Conservation (phyloP, 2,888 invertebrate genomes). For the Drosophila diplacantha region DNA sequence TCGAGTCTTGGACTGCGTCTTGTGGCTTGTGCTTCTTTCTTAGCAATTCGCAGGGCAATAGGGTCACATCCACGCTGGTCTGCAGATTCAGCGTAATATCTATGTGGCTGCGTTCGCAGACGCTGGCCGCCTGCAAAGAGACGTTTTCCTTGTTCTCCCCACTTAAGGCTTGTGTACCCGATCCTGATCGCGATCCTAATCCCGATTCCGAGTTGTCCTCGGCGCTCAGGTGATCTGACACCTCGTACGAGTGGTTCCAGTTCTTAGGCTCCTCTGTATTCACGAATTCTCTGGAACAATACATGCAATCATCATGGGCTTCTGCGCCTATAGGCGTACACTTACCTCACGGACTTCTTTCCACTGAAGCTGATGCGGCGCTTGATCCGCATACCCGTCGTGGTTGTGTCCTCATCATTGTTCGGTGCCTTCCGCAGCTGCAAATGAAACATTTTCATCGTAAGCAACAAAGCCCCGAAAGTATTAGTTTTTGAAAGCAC, state of each 20-base stretch:
- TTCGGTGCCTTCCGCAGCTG: slow-evolving; percentile 40
- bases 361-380: slow-evolving; percentile 65
- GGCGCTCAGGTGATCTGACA: slow-evolving; percentile 53
- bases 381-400: slow-evolving; percentile 20
- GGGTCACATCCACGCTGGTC: slow-evolving; percentile 52
- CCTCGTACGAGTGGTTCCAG: slow-evolving; percentile 58
- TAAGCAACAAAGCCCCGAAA: background rate
- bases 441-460: background rate
- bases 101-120: background rate
- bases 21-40: background rate
- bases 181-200: background rate
- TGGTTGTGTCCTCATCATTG: slow-evolving; percentile 16
- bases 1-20: background rate
- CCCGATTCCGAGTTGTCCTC: slow-evolving; percentile 41
- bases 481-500: slow-evolving; percentile 1
- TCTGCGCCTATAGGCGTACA: background rate
- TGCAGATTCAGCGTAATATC: slow-evolving; percentile 46
- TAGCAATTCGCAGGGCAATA: slow-evolving; percentile 47
- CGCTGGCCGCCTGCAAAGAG: background rate
- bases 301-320: background rate
- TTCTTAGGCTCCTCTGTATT: slow-evolving; percentile 47
- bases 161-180: background rate
- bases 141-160: slow-evolving; percentile 43
- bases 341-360: slow-evolving; percentile 56
- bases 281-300: slow-evolving; percentile 47